A percentile compares a stretch with the other conserved stretches of the same genome.
Conservation (phyloP, 2,113 vertebrate genomes). For the Bujurquina vittata region DNA sequence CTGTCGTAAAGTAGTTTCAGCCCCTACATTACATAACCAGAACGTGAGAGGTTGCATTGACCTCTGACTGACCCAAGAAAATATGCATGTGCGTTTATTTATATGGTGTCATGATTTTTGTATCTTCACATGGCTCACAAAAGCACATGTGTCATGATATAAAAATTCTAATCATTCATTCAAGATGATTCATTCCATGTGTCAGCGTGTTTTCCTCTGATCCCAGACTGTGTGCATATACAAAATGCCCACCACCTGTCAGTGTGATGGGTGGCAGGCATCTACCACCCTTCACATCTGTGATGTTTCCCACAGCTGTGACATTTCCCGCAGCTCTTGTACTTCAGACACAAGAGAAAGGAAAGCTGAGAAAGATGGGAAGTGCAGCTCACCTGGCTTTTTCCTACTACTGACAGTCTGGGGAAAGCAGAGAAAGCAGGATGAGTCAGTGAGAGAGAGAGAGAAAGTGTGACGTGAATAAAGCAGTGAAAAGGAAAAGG, state of each 20-base stretch:
- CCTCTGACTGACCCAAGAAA: background rate
- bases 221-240: constrained; percentile 9
- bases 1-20: constrained; percentile 35
- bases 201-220: background rate
- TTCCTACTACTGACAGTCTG: constrained; percentile 14
- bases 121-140: background rate
- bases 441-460: constrained; percentile 12
- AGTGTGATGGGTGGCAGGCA: background rate
- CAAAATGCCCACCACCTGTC: constrained; percentile 25
- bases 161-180: constrained; percentile 9
- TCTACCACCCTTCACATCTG: constrained; percentile 7
- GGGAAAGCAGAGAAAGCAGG: constrained; percentile 24
- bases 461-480: constrained; percentile 34
- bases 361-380: constrained; percentile 32
- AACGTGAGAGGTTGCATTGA: constrained; percentile 16
- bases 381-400: constrained; percentile 50
- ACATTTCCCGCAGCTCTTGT: constrained; percentile 34
- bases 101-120: background rate
- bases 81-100: background rate
- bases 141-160: background rate
- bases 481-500: constrained; percentile 6
- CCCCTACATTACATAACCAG: constrained; percentile 24
- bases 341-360: constrained; percentile 34
- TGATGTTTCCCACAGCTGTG: constrained; percentile 38
- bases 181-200: background rate